phyloP scores from a whole-genome alignment of 2,888 invertebrate species.

The Chaetoderma sp. region DNA sequence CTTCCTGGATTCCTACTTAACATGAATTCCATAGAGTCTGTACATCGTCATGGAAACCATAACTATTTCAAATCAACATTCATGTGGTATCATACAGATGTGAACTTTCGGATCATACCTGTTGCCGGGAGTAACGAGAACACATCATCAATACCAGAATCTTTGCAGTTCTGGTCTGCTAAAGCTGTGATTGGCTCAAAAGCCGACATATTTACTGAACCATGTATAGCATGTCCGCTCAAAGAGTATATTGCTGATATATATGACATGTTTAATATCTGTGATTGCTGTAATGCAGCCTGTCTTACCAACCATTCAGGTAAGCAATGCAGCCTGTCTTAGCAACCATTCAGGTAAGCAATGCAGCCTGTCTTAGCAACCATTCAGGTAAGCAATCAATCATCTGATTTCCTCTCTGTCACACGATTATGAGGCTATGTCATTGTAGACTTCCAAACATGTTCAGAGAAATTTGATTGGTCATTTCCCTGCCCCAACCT shows the following conservation, averaged over 20 bases:
- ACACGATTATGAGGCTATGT: no score
- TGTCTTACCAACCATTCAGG: constrained; percentile 60
- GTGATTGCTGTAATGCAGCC: constrained; percentile 66
- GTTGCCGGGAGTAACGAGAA: constrained; percentile 45
- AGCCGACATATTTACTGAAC: constrained; percentile 67
- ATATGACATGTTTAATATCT: constrained; percentile 69
- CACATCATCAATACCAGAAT: constrained; percentile 39
- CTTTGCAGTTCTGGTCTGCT: constrained; percentile 67
- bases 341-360: constrained; percentile 61
- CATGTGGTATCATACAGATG: constrained; percentile 72
- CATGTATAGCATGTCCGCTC: constrained; percentile 63
- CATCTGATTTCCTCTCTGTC: no score
- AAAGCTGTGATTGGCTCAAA: constrained; percentile 68
- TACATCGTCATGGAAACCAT: constrained; percentile 72
- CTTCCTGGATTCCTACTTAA: constrained; percentile 70
- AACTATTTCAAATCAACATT: constrained; percentile 72
- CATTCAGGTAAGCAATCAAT: constrained; percentile 57
- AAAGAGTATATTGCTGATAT: constrained; percentile 69
- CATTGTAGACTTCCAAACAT: no score
- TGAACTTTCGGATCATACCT: constrained; percentile 68
- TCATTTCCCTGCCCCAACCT: no score
- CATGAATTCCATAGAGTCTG: constrained; percentile 69
- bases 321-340: constrained; percentile 51
- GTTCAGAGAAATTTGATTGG: no score
- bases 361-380: constrained; percentile 49